These are phyloP conservation scores for Zosterops borbonicus DNA, from an alignment of 2,113 vertebrate species.

Conservation along the genomic window DNA sequence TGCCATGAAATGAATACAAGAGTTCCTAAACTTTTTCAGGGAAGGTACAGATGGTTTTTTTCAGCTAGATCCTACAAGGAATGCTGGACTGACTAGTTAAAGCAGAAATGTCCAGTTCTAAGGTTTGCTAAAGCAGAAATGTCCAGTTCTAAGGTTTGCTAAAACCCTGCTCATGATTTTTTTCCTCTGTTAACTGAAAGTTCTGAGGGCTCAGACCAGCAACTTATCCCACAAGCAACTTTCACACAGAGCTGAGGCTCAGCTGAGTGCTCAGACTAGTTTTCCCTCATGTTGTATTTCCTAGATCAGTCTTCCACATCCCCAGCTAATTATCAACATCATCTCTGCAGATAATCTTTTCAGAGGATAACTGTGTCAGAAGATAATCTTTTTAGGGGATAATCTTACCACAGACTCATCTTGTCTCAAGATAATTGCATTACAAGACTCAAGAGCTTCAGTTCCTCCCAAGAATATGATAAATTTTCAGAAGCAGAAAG, in stretches of 20 bases:
- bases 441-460: not conserved
- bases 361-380: conserved; percentile 1
- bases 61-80: not conserved
- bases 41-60: not conserved
- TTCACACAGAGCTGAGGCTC: not conserved
- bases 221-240: not conserved
- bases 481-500: not conserved
- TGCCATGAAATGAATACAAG: not conserved
- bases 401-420: conserved; percentile 39
- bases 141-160: not conserved
- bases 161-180: not conserved
- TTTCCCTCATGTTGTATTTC: not conserved
- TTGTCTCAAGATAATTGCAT: conserved; percentile 26
- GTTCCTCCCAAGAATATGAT: not conserved
- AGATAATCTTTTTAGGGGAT: conserved; percentile 57
- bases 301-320: conserved; percentile 6
- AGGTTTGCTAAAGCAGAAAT: not conserved
- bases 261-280: not conserved
- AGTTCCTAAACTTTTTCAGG: not conserved
- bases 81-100: not conserved
- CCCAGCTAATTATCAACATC: conserved; percentile 34
- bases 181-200: not conserved
- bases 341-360: conserved; percentile 44
- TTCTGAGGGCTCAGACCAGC: not conserved
- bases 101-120: not conserved